Base-by-base conservation (phyloP, 2,888 invertebrate genomes). In the Emesis furor region DNA sequence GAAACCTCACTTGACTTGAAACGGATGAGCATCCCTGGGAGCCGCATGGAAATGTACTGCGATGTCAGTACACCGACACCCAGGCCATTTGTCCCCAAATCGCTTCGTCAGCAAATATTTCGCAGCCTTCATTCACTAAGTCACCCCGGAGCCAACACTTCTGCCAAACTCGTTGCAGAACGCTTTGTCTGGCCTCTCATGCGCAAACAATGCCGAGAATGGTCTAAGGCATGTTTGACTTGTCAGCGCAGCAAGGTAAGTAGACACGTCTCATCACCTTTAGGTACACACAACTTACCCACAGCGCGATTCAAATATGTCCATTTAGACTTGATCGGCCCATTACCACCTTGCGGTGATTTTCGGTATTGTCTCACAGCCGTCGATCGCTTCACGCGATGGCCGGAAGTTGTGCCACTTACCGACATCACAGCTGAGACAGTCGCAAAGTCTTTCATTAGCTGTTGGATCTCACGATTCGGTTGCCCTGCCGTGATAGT, bases 251-350 rank as follows among this genome's bases (percentile, higher is more conserved):
- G 85, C 0, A 95, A 95, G 76, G 81, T 94, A 0, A 62, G 78
- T 0, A 82, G 93, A 12, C 94, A 92, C 88, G 83, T 30, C 75
- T 3, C 30, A 12, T 24, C 76, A 83, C 90, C 8, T 39, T 79
- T 24, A 81, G 78, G 0, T 82, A 93, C 7, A 92, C 94, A 84
- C 79, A 84, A 12, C 90, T 51, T 79, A 37, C 83, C 83, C 10
- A 46, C 71, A 12, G 92, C 77, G 75, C 92, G 74, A 12, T 75
- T 75, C 46, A 42, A 39, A 17, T 32, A 75, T n/a, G 39, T 95
- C 7, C 94, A 95, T 86, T 88, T 96, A 3, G 94, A 96, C 86
- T 86, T 96, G 7, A 91, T 96, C 1, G 94, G 94, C 3, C 94
- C 94, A 0, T 81, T 95, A 8, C 46, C 46, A 10, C 30, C 2